Conservation (phyloP, 2,113 vertebrate genomes). For the Miniopterus natalensis region DNA sequence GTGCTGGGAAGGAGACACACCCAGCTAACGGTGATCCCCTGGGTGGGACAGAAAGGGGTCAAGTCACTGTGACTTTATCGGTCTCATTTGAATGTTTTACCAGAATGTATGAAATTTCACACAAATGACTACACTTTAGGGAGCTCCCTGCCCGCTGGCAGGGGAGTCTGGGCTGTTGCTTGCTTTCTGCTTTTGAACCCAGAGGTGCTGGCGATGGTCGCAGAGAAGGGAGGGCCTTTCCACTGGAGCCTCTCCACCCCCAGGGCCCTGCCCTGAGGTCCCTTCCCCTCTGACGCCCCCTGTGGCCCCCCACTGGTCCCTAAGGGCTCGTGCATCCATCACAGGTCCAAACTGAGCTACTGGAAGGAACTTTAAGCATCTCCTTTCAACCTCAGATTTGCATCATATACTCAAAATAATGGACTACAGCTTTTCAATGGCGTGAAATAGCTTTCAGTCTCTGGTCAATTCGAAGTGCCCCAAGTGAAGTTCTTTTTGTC, state of each 20-base stretch:
- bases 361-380: not conserved
- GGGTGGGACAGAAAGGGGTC: not conserved
- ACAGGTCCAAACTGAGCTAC: not conserved
- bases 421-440: not conserved
- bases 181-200: not conserved
- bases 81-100: not conserved
- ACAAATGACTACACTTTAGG: not conserved
- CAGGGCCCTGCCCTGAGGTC: not conserved
- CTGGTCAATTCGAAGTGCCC: not conserved
- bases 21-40: not conserved
- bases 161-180: not conserved
- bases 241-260: not conserved
- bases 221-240: not conserved
- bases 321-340: fast-evolving
- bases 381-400: slow-evolving; percentile 6
- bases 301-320: not conserved
- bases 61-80: not conserved
- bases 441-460: not conserved
- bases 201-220: not conserved
- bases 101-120: not conserved
- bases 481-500: not conserved
- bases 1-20: not conserved
- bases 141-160: not conserved
- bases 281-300: not conserved
- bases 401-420: not conserved